Conservation (phyloP, 1,140 invertebrate species). For the Octopus sinensis region DNA sequence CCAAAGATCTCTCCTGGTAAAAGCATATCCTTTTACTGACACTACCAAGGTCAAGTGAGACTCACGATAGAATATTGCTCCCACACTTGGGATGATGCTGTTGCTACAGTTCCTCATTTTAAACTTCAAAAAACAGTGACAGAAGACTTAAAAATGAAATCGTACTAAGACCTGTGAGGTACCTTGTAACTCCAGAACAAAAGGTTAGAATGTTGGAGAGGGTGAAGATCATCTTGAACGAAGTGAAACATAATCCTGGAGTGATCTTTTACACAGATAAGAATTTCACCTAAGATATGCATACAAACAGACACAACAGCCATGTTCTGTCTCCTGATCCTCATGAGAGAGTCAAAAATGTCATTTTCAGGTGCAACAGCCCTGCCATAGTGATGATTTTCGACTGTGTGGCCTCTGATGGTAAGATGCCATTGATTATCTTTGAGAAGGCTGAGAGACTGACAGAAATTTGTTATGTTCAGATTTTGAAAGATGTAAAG, state of each 20-base stretch:
- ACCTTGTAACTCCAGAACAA: background rate
- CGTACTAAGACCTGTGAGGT: background rate
- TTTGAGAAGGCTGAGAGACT: background rate
- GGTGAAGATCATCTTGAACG: background rate
- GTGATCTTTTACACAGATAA: background rate
- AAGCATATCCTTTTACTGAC: too few species aligned
- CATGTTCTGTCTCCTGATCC: background rate
- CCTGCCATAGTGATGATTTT: background rate
- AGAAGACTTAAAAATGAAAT: background rate
- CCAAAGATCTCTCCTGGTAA: too few species aligned
- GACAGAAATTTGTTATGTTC: background rate
- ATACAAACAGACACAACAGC: background rate
- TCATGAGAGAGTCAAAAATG: background rate
- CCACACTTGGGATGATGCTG: too few species aligned
- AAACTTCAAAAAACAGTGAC: background rate
- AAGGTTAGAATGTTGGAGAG: background rate
- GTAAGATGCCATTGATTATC: background rate
- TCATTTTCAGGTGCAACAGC: background rate
- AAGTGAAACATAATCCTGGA: background rate
- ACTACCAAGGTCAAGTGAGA: too few species aligned
- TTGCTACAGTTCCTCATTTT: too few species aligned
- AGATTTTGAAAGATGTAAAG: background rate
- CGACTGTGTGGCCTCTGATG: background rate
- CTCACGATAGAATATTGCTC: too few species aligned
- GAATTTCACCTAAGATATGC: background rate